Evolutionary conservation across 2,888 invertebrate species (phyloP), one percentile per base, ranked within the genome.

Genomic region (Ramazzottius varieornatus): DNA sequence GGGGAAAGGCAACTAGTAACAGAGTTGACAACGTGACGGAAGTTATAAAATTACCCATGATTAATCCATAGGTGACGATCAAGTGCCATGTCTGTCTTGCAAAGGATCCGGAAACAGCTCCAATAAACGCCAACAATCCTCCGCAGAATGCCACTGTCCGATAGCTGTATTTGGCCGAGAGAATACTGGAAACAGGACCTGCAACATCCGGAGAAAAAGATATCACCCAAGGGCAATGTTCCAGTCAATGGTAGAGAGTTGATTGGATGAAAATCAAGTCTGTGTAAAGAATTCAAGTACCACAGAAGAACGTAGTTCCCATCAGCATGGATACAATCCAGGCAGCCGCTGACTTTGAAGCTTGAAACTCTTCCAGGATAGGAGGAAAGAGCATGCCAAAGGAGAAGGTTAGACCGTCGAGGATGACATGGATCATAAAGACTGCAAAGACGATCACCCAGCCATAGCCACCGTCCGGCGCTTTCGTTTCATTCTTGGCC

Each of bases 381-480:
- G 4, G 29, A 4, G 54, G 54, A 4, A 54, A 24, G 4, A 54
- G 54, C 54, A 54, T 16, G 54, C 54, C 54, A 54, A 54, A 54
- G 20, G 54, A 54, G 29, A 54, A 54, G 4, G 13, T 13, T 4
- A 54, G 4, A 4, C 54, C 54, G 29, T 54, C 54, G 4, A 24
- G 54, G 54, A 54, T 54, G 54, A 54, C 54, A 29, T 16, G 20
- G 54, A 54, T 54, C 20, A 13, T n/a, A 24, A 54, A 54, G 29
- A 54, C 54, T 8, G 54, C 54, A 29, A 54, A 54, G 29, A 54
- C 54, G 29, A 54, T 54, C 54, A 54, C 54, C 54, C 54, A 54
- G 4, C 54, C 54, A 24, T 54, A 54, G 13, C 54, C 54, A 8
- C 54, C 54, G 54, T 54, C 54, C n/a, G 54, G 54, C 54, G 54